These are phyloP conservation scores for Drosophila pallidifrons DNA, from an alignment of 1,140 invertebrate genomes.

Conservation along the genomic window DNA sequence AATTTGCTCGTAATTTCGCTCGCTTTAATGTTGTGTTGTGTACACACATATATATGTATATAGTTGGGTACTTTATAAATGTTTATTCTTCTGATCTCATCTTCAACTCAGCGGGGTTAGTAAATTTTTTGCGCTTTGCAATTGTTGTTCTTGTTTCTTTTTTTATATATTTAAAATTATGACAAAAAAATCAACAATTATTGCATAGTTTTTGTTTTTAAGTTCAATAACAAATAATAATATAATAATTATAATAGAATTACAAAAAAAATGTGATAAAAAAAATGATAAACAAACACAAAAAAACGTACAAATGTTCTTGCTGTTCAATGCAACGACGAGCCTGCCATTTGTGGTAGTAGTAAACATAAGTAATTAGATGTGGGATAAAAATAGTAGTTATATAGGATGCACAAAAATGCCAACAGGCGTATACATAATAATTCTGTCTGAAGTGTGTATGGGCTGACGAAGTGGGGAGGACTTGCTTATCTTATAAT, in stretches of 20 bases:
- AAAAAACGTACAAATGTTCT: slow-evolving; percentile 72
- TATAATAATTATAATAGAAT: slow-evolving; percentile 62
- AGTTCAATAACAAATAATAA: slow-evolving; percentile 78
- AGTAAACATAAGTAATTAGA: slow-evolving; percentile 9
- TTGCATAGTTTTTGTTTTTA: slow-evolving; percentile 70
- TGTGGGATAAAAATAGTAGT: slow-evolving; percentile 35
- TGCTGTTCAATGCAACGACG: slow-evolving; percentile 70
- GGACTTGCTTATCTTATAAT: slow-evolving; percentile 55
- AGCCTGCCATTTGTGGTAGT: slow-evolving; percentile 67
- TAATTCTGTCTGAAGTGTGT: slow-evolving; percentile 3
- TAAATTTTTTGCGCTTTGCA: slow-evolving; percentile 34
- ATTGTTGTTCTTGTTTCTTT: slow-evolving; percentile 23
- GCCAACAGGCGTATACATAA: slow-evolving; percentile 47
- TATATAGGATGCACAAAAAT: slow-evolving; percentile 60
- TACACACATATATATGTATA: slow-evolving; percentile 5
- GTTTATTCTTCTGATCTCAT: slow-evolving; percentile 3
- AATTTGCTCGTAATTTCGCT: slow-evolving; percentile 55
- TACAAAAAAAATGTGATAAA: slow-evolving; percentile 60
- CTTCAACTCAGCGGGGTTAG: slow-evolving; percentile 45
- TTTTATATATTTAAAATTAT: slow-evolving; percentile 67
- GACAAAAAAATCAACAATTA: slow-evolving; percentile 80
- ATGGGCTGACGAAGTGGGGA: slow-evolving; percentile 11
- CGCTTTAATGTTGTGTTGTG: slow-evolving; percentile 36
- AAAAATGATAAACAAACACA: slow-evolving; percentile 66
- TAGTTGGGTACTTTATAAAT: slow-evolving; percentile 6